These are phyloP conservation scores for Pristionchus mayeri DNA, from an alignment of 2,888 invertebrate genomes.

Conservation along the genomic window DNA sequence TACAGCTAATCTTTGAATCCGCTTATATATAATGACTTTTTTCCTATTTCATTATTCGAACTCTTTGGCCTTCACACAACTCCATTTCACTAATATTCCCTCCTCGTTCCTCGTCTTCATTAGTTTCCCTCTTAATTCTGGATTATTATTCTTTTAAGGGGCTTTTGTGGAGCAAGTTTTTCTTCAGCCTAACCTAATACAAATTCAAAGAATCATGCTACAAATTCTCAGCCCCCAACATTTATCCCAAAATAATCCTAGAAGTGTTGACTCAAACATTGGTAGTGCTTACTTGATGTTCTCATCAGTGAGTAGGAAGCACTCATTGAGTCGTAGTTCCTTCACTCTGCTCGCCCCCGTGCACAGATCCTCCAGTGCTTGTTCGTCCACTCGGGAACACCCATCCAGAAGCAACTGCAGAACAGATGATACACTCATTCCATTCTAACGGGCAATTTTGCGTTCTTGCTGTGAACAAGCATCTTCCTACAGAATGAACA, in stretches of 20 bases:
- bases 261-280: too few species aligned
- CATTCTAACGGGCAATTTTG: too few species aligned
- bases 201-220: too few species aligned
- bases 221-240: too few species aligned
- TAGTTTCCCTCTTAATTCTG: neutral
- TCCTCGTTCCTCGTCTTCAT: neutral
- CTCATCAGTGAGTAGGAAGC: conserved; percentile 68
- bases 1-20: too few species aligned
- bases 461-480: too few species aligned
- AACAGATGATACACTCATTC: neutral
- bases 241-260: too few species aligned
- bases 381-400: conserved; percentile 68
- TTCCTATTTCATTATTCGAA: neutral
- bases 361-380: conserved; percentile 75
- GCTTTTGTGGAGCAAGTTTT: too few species aligned
- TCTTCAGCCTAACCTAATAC: too few species aligned
- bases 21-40: too few species aligned
- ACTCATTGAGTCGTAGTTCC: conserved; percentile 70
- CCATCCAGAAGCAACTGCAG: conserved; percentile 71
- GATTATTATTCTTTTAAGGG: too few species aligned
- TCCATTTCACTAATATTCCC: neutral
- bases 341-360: conserved; percentile 65
- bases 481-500: too few species aligned
- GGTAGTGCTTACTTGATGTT: conserved; percentile 65
- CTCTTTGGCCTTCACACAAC: neutral